Base-by-base conservation (phyloP, 1,140 invertebrate species). In the Formica exsecta region DNA sequence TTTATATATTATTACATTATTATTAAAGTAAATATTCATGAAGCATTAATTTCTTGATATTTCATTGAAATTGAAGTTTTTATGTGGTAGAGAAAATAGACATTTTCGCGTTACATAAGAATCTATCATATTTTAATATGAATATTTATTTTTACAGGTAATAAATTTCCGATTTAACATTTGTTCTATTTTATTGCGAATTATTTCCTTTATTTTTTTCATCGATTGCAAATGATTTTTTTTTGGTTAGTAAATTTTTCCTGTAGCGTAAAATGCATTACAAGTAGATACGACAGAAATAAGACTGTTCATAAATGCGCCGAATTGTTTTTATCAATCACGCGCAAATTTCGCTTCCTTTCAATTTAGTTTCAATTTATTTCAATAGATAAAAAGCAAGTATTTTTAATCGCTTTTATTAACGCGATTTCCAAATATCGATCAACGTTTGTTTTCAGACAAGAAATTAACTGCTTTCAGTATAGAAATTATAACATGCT, bases 1-100 rank as follows among this genome's bases (percentile, higher is more conserved):
- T 54, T 68, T 79, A 29, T n/a, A 41, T 25, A 8, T 0, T 1
- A 57, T 70, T 80, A 57, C 25, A 29, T 29, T 29, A 29, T 29
- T 29, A 29, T 29, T n/a, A 44, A 80, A 41, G 9, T 57, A 2
- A 54, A 29, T 29, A 41, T 80, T 70, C 16, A 38, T n/a, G 65
- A 80, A 68, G 54, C 13, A 19, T 44, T 66, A 41, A 70, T 80
- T 57, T 7, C 13, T 65, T 70, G 16, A 59, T 13, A 59, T 80
- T 70, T 80, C 7, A 80, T 80, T 80, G 36, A 70, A n/a, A 59
- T 29, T 19, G 19, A 29, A 77, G 16, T 29, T 41, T 0, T 80
- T 57, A 57, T 6, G 16, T 11, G 51, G 1, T 16, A 29, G 64
- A 7, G 32, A 80, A 80, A 59, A 48, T 29, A 29, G 32, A 68